Base-by-base conservation (phyloP, 2,113 vertebrate genomes). In the Polypterus senegalus region DNA sequence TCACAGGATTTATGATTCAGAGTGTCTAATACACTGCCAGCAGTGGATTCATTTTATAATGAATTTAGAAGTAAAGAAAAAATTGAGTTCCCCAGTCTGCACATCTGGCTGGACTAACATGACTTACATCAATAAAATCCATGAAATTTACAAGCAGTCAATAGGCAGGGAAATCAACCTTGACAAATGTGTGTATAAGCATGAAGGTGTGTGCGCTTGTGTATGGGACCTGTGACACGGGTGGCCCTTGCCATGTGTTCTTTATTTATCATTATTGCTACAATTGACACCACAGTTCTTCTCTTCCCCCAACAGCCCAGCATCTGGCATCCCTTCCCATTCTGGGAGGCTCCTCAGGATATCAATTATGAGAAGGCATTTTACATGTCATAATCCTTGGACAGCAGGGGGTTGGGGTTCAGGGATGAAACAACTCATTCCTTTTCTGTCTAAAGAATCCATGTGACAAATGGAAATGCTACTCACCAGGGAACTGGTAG, bases 401-500 rank as follows among this genome's bases (percentile, higher is more conserved):
- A 1, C 5, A n/a, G 6, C 5, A 8, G 45, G 9, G 9, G 4
- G 27, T 8, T 43, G 8, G 11, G 5, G 44, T 49, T 49, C 69
- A 69, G 61, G 56, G 61, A 68, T 57, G 48, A 58, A 7, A 51
- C 60, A 51, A 51, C 4, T 45, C 9, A 46, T 5, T 47, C 59
- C 5, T 6, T n/a, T 10, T 46, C 49, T 8, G 49, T 4, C 10
- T 9, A 9, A 46, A 2, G 27, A 5, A 43, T 49, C 6, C 27
- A 3, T 9, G 11, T 9, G 52, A 45, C 1, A 49, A 60, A 6
- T 46, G 58, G 27, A 69, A 78, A 6, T 6, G 59, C 63, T 43
- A 69, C 85, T 87, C 90, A 99, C 96, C 96, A 3, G 96, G 96
- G 72, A 98, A 99, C 86, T 99, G 96, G 77, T 98, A 99, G 77